These are phyloP conservation scores for Helicoverpa zea DNA, from an alignment of 1,140 invertebrate genomes.

Conservation along the genomic window DNA sequence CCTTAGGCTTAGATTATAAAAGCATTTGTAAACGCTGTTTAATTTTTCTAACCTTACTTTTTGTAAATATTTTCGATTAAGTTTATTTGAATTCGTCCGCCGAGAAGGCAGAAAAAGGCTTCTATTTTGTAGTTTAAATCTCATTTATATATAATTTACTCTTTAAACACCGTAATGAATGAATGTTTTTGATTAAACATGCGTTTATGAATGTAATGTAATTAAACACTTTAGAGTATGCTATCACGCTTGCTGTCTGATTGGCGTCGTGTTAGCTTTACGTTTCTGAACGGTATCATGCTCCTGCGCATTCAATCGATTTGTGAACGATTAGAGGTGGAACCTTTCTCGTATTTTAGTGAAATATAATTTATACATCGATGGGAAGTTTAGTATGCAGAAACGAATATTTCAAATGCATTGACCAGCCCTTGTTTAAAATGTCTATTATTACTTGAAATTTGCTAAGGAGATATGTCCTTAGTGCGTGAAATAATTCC, in stretches of 20 bases:
- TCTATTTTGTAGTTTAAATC: neutral
- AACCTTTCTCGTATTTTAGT: no score
- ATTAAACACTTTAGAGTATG: neutral
- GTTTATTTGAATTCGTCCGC: neutral
- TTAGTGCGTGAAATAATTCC: no score
- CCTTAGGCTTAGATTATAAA: slow-evolving; percentile 43
- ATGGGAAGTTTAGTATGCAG: no score
- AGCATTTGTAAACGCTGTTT: slow-evolving; percentile 45
- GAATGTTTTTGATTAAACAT: neutral
- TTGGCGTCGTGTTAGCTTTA: no score
- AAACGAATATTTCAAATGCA: no score
- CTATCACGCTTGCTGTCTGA: neutral
- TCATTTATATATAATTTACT: neutral
- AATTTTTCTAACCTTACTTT: neutral
- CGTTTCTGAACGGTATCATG: no score
- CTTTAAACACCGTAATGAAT: neutral
- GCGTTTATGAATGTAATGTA: slow-evolving; percentile 16
- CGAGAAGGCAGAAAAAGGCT: neutral
- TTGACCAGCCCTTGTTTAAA: no score
- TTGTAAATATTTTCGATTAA: slow-evolving; percentile 1
- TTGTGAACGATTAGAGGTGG: neutral
- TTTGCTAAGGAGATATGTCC: no score
- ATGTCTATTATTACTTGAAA: no score
- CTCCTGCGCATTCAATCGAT: neutral
- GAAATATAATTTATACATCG: no score